These are phyloP conservation scores for Gopherus flavomarginatus DNA, from an alignment of 2,113 vertebrate genomes.

Conservation along the genomic window DNA sequence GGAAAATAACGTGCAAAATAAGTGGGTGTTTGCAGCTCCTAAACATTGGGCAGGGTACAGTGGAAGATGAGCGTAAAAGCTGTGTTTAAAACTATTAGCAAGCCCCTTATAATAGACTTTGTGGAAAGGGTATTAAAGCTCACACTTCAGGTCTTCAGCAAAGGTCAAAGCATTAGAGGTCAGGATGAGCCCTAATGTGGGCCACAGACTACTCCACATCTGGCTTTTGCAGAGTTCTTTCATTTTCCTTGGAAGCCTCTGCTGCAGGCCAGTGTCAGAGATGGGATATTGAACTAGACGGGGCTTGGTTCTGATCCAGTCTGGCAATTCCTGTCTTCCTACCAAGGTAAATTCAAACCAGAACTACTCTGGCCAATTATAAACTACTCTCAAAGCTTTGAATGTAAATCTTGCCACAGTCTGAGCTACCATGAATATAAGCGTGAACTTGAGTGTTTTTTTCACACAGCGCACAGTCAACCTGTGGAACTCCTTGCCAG, in stretches of 20 bases:
- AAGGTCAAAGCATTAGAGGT: not conserved
- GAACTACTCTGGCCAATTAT: not conserved
- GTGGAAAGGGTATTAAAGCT: not conserved
- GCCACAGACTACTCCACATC: not conserved
- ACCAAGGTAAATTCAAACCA: not conserved
- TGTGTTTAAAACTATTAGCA: not conserved
- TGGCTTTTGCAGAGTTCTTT: not conserved
- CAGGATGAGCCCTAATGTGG: not conserved
- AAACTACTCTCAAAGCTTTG: not conserved
- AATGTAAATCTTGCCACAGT: not conserved
- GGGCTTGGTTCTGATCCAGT: not conserved
- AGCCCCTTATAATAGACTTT: not conserved
- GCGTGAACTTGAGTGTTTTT: no score
- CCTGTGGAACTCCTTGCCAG: no score
- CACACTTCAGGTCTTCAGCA: not conserved
- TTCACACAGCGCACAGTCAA: no score
- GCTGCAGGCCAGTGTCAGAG: not conserved
- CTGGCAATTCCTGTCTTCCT: not conserved
- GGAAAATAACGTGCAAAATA: not conserved
- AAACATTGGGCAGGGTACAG: not conserved
- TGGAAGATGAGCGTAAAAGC: not conserved
- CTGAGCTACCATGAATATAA: not conserved
- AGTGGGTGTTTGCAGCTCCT: not conserved
- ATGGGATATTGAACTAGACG: not conserved
- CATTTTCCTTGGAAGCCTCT: not conserved